Evolutionary conservation across 2,888 invertebrate species (phyloP), one percentile per base, ranked within the genome.

Genomic region (Plusia festucae): DNA sequence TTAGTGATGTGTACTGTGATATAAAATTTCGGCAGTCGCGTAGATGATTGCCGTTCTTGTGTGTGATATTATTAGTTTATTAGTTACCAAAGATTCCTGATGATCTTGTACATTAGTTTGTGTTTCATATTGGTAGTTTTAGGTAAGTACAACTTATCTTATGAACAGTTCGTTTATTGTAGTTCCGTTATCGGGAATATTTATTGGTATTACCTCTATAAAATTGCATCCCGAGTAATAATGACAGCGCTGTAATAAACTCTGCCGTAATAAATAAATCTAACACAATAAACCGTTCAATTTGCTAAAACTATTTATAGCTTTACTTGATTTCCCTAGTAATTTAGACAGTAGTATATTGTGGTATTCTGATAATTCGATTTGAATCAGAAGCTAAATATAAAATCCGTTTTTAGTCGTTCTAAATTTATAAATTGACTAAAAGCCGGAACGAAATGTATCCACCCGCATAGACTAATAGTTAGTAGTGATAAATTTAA

Each of bases 81-180:
- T 94, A 94, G 93, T 94, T 93, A 92, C 95, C 94, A 95, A 95
- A 94, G 94, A 95, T 91, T 95, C 95, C 94, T 94, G 89, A 95
- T 95, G 95, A 94, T 95, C 95, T 95, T 95, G 90, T 95, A 94
- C 91, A 95, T 95, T 93, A 94, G 92, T 91, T 91, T 95, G 93
- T 95, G 95, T 93, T 95, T 95, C 91, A 95, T 95, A 94, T 91
- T 95, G 91, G 93, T 95, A 94, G 95, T 95, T 90, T 93, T 95
- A 95, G 95, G 95, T 95, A 81, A 95, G 95, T 94, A 82, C 75
- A 80, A 40, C 51, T 78, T 79, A 75, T 79, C 66, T 73, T 78
- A 66, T 67, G 53, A 71, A 76, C 68, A 70, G 59, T 69, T 64
- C 30, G 65, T 77, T 76, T 70, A 62, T 78, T 80, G 67, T 72